Base-by-base conservation (phyloP, 1,140 invertebrate genomes). In the Zaprionus kolodkinae region DNA sequence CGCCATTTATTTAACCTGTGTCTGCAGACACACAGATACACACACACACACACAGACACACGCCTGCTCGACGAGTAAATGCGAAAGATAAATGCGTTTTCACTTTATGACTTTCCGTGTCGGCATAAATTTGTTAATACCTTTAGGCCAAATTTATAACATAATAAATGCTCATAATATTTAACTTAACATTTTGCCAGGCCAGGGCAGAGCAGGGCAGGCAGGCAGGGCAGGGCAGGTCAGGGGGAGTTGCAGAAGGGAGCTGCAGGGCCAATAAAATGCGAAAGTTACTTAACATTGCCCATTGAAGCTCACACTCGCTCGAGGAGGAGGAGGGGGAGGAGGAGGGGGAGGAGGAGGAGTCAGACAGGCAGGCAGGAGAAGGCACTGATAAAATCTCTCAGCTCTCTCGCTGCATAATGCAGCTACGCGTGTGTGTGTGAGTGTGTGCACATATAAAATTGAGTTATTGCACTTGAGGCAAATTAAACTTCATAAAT, bases 401-500 rank as follows among this genome's bases (percentile, higher is more conserved):
- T 35, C 63, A 60, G 67, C 67, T 82, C 72, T 78, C 68, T 15
- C 40, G 7, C 61, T 73, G 73, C 62, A 73, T 64, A 73, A 62
- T 69, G 71, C 21, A 69, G 27, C 17, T 57, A 48, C 48, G 52
- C 43, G 54, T 68, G 66, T 52, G 35, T 48, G 40, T 36, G 77
- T 48, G 48, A 68, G 62, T 76, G 59, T 71, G 71, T 43, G 43
- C 65, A 69, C 59, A 78, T 74, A 91, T 85, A 70, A 88, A 91
- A 91, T 91, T 91, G 91, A 91, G 90, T 91, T 91, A 91, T 91
- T 91, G 87, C 91, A 86, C 91, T 91, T 85, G 91, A 91, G 91
- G 91, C 91, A 91, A 91, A 91, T 91, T 91, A 91, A 91, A 91
- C 83, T 90, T 91, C 91, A 91, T 91, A 91, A 91, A 91, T 91